Percentiles rank a stretch among this genome's conserved stretches.
Conservation (phyloP, 2,113 vertebrate species). For the Chitala chitala region DNA sequence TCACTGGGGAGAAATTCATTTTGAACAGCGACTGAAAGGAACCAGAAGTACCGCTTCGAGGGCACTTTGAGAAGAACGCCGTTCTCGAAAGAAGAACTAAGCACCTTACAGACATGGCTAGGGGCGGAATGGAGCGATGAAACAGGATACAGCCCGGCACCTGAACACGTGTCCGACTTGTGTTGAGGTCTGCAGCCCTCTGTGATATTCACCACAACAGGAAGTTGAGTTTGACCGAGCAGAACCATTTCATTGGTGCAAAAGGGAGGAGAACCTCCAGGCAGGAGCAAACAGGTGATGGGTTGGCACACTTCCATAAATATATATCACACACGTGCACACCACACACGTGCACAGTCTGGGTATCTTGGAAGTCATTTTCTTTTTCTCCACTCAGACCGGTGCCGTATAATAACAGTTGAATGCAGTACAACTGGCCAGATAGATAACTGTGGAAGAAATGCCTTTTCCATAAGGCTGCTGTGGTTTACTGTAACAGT, state of each 20-base stretch:
- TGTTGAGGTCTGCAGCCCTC: not conserved
- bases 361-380: no score
- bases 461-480: no score
- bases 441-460: no score
- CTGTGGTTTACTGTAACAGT: no score
- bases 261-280: not conserved
- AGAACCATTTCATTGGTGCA: not conserved
- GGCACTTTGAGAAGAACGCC: not conserved
- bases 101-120: not conserved
- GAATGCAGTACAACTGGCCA: no score
- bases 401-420: no score
- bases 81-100: not conserved
- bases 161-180: not conserved
- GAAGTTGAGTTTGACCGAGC: not conserved
- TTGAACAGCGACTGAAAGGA: not conserved
- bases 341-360: no score
- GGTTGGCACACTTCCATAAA: no score
- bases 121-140: not conserved
- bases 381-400: no score
- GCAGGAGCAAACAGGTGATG: no score
- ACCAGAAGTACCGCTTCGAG: not conserved
- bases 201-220: not conserved
- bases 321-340: no score
- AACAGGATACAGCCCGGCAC: not conserved
- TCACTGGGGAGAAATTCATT: not conserved